These are phyloP conservation scores for Gymnoscopelus braueri DNA, from an alignment of 2,797 vertebrate genomes.

Conservation along the genomic window DNA sequence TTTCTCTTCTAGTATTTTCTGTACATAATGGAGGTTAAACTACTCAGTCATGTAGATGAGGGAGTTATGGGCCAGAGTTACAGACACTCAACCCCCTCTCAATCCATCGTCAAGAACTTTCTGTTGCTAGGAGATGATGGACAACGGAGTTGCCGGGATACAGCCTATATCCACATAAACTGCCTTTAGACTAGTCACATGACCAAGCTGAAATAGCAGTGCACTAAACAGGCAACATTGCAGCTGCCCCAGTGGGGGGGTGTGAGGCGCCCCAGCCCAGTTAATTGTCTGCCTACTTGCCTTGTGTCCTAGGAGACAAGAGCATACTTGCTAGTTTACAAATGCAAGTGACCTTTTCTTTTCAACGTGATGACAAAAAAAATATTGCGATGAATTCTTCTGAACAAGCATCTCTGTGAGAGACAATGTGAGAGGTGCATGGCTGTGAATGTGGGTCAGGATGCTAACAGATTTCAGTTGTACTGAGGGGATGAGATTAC, in stretches of 20 bases:
- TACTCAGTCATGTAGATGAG: conserved; percentile 38
- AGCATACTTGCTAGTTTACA: conserved; percentile 1
- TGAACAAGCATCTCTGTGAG: neutral
- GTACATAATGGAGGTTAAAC: conserved; percentile 51
- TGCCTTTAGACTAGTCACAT: conserved; percentile 74
- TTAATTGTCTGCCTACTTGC: conserved; percentile 15
- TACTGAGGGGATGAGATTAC: no score
- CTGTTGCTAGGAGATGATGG: conserved; percentile 79
- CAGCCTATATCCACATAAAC: conserved; percentile 64
- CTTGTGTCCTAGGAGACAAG: neutral
- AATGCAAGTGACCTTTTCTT: neutral
- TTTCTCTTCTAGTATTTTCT: neutral
- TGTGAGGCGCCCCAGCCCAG: conserved; percentile 9
- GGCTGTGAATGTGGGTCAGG: neutral
- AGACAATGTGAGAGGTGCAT: neutral
- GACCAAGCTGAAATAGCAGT: conserved; percentile 67
- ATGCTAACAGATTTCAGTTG: no score
- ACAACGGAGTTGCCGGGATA: conserved; percentile 77
- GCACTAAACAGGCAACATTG: conserved; percentile 45
- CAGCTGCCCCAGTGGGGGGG: conserved; percentile 51
- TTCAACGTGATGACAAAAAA: conserved; percentile 1
- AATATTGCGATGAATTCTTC: neutral
- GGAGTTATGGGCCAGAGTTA: conserved; percentile 53
- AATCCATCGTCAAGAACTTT: conserved; percentile 53
- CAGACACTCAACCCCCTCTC: conserved; percentile 62